Conservation (phyloP, 2,888 invertebrate species). For the Machimus atricapillus region DNA sequence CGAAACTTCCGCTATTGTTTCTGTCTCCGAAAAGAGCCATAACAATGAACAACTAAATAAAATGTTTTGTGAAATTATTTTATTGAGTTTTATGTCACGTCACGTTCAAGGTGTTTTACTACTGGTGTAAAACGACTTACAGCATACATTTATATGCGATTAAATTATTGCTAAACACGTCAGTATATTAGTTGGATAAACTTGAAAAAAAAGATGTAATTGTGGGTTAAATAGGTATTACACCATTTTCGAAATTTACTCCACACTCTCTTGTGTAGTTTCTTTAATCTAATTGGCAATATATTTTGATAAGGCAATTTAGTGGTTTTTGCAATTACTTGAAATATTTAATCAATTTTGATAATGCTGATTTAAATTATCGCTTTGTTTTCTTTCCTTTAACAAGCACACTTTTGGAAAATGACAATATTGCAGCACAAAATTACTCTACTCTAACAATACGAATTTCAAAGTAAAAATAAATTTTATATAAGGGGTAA, state of each 20-base stretch:
- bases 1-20: constrained; percentile 15
- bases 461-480: too few species aligned
- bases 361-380: background rate
- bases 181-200: background rate
- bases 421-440: background rate
- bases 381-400: too few species aligned
- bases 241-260: background rate
- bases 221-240: background rate
- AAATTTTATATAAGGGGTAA: too few species aligned
- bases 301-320: background rate
- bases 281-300: background rate
- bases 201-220: background rate
- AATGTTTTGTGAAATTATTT: background rate
- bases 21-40: background rate
- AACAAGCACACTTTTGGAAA: too few species aligned
- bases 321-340: background rate
- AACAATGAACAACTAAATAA: background rate
- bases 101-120: background rate
- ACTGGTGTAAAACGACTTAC: background rate
- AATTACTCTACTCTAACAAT: background rate
- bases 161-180: background rate
- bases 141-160: background rate
- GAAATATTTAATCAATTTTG: background rate
- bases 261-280: background rate
- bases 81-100: background rate